These are phyloP conservation scores for Leiothrix lutea DNA, from an alignment of 2,113 vertebrate genomes.

Conservation along the genomic window DNA sequence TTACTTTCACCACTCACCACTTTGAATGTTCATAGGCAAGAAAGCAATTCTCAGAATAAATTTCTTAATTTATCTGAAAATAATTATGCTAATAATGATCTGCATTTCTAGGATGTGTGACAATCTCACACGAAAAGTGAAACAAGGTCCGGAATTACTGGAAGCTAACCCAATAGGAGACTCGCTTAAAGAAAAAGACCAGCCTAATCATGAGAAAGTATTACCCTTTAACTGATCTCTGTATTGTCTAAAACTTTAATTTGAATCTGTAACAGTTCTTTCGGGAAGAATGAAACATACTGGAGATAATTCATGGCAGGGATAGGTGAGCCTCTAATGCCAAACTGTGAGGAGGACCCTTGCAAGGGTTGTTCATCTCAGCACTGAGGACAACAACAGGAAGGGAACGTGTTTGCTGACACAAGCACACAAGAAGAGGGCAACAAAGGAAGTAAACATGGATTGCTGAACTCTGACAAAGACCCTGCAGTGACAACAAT, in stretches of 20 bases:
- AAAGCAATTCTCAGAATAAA: not conserved
- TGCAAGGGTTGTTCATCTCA: not conserved
- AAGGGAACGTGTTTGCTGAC: not conserved
- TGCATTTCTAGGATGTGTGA: not conserved
- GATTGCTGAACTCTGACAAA: not conserved
- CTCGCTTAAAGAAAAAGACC: not conserved
- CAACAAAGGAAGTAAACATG: not conserved
- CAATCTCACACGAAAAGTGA: not conserved
- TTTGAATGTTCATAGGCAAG: not conserved
- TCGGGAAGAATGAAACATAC: not conserved
- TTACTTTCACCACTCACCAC: not conserved
- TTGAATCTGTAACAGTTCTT: not conserved
- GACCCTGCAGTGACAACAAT: not conserved
- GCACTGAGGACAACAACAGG: not conserved
- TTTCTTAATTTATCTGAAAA: not conserved
- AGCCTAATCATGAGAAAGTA: not conserved
- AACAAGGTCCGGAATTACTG: not conserved
- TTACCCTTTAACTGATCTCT: constrained; percentile 15
- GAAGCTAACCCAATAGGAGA: not conserved
- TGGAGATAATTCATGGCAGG: not conserved
- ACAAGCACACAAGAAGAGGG: not conserved
- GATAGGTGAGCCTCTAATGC: not conserved
- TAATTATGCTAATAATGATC: not conserved
- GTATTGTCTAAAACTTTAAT: not conserved
- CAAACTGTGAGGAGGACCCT: not conserved